Evolutionary conservation across 2,113 vertebrate genomes (phyloP).

Genomic region (cat (Felis catus)): F.catus_Fca126_mat1.0 CM031429.1:68983001-68983500

Average conservation of each 20-base stretch:
- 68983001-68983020: background rate
- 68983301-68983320: too few relatives aligned
- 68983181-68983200: background rate
- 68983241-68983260: background rate
- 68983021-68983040: background rate
- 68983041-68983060: background rate
- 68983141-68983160: background rate
- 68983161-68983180: background rate
- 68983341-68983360: too few relatives aligned
- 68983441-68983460: background rate
- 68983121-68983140: background rate
- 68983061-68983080: background rate
- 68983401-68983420: background rate
- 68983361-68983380: too few relatives aligned
- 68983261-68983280: too few relatives aligned
- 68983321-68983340: too few relatives aligned
- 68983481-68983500: background rate
- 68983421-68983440: background rate
- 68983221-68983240: background rate
- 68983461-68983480: background rate
- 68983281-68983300: too few relatives aligned
- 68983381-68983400: too few relatives aligned
- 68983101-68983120: background rate
- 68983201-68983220: background rate
- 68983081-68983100: background rate